Percentiles rank a stretch among this genome's conserved stretches.
phyloP scores from a whole-genome alignment of 2,888 invertebrate species.

The Conomelus anceps region DNA sequence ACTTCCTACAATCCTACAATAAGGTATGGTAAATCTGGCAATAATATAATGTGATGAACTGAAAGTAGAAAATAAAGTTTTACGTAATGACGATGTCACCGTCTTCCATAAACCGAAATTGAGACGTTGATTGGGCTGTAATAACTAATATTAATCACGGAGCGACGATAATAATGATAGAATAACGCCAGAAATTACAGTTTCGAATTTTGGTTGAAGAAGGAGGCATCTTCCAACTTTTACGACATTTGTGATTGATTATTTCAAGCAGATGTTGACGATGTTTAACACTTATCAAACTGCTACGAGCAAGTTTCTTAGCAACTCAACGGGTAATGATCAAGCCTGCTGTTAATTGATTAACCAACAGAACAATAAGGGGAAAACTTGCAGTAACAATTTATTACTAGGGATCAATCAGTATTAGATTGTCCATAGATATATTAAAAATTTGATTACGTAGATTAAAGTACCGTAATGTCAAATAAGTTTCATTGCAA shows the following conservation, averaged over 20 bases:
- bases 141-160: background rate
- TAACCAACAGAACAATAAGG: background rate
- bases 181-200: background rate
- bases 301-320: background rate
- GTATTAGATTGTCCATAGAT: too few relatives aligned
- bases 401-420: too few relatives aligned
- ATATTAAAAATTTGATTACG: too few relatives aligned
- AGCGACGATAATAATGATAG: background rate
- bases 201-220: background rate
- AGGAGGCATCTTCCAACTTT: background rate
- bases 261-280: background rate
- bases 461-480: too few relatives aligned
- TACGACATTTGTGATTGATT: background rate
- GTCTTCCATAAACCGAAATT: background rate
- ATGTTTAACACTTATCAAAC: background rate
- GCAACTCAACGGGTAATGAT: background rate
- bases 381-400: background rate
- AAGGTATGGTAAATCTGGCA: too few relatives aligned
- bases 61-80: background rate
- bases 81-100: background rate
- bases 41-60: background rate
- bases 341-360: background rate
- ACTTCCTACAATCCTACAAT: too few relatives aligned
- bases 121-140: background rate
- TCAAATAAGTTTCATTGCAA: too few relatives aligned